Percentiles rank a stretch among this genome's conserved stretches.
Conservation (phyloP, 2,797 vertebrate genomes). For the Schizopygopsis pylzovi region DNA sequence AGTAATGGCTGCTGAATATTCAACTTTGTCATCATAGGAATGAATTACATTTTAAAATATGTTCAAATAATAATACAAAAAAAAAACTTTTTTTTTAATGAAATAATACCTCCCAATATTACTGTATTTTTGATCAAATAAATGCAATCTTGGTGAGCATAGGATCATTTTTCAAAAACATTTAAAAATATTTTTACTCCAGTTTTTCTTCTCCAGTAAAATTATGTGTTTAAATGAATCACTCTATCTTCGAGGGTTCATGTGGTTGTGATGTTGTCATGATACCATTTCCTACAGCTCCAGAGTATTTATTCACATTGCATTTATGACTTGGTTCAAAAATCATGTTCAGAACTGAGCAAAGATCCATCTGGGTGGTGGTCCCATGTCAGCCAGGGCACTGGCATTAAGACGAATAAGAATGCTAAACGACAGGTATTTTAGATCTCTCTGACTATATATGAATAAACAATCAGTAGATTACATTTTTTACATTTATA, state of each 20-base stretch:
- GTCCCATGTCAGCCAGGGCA: neutral
- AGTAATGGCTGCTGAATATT: neutral
- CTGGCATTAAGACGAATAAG: neutral
- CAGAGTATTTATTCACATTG: neutral
- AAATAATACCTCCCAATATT: neutral
- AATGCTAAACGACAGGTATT: neutral
- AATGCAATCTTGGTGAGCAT: neutral
- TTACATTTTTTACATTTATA: slow-evolving; percentile 10
- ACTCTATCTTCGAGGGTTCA: neutral
- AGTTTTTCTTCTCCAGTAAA: neutral
- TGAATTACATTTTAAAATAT: no score
- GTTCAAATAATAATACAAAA: no score
- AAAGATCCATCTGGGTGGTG: neutral
- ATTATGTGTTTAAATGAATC: neutral
- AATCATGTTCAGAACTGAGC: neutral
- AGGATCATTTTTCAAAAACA: neutral
- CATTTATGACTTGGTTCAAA: neutral
- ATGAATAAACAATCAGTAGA: neutral
- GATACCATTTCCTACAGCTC: neutral
- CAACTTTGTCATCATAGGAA: no score
- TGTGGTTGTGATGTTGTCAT: neutral
- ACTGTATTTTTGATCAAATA: neutral
- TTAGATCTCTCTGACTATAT: neutral
- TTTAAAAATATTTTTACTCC: neutral
- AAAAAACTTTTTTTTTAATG: no score